Conservation (phyloP, 2,888 invertebrate species). For the Aplocera efformata region DNA sequence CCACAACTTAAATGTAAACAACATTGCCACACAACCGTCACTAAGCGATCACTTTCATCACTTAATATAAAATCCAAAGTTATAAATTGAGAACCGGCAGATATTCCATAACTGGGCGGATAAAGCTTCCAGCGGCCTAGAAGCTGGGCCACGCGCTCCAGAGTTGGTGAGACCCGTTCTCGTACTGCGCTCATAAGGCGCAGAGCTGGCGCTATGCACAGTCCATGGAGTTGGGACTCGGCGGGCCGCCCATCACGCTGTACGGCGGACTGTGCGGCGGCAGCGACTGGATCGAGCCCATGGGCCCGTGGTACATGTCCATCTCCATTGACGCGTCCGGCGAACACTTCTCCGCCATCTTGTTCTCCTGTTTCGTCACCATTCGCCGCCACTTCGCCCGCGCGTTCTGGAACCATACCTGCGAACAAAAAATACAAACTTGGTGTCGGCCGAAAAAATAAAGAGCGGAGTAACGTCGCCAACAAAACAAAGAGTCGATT, state of each 20-base stretch:
- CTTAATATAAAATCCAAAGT: conserved; percentile 10
- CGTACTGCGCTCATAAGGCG: conserved; percentile 60
- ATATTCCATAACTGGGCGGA: conserved; percentile 1
- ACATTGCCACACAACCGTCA: conserved; percentile 23
- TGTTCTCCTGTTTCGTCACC: conserved; percentile 90
- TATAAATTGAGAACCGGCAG: conserved; percentile 8
- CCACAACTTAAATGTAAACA: conserved; percentile 12
- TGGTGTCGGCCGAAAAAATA: conserved; percentile 43
- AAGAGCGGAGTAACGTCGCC: conserved; percentile 40
- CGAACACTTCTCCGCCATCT: conserved; percentile 85
- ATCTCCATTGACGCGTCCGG: conserved; percentile 83
- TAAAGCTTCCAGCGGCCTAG: conserved; percentile 7
- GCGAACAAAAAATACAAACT: conserved; percentile 64
- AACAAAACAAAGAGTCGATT: conserved; percentile 47
- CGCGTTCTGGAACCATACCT: conserved; percentile 98
- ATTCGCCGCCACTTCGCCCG: conserved; percentile 96
- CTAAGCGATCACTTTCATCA: conserved; percentile 20
- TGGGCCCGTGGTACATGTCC: conserved; percentile 83
- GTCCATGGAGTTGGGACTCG: conserved; percentile 87
- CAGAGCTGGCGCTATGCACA: conserved; percentile 83
- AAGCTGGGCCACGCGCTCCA: conserved; percentile 17
- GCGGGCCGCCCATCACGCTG: conserved; percentile 83
- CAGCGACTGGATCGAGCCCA: conserved; percentile 83
- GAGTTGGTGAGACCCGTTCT: conserved; percentile 11
- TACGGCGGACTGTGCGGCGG: conserved; percentile 86